phyloP scores from a whole-genome alignment of 2,113 vertebrate genomes.

The Seriola aureovittata region DNA sequence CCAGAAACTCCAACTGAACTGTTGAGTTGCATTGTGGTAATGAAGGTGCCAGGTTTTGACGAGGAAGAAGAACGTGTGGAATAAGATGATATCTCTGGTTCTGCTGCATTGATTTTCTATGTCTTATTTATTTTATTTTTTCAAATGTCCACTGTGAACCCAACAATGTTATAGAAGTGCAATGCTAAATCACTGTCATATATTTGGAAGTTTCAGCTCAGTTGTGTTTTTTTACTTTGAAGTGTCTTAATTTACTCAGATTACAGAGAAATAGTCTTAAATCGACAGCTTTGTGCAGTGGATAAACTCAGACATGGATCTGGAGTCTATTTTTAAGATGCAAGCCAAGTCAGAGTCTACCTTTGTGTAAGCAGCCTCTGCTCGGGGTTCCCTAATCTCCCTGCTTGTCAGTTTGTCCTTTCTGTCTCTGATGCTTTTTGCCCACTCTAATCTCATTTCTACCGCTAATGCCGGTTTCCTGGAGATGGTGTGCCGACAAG shows the following conservation, averaged over 20 bases:
- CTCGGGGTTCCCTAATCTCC: conserved; percentile 37
- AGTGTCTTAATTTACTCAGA: background rate
- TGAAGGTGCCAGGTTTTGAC: background rate
- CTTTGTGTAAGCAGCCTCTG: conserved; percentile 22
- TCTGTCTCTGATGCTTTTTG: conserved; percentile 57
- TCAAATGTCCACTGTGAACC: too few relatives aligned
- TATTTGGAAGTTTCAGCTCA: too few relatives aligned
- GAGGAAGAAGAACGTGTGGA: background rate
- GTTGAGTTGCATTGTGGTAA: background rate
- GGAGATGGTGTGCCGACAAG: conserved; percentile 67
- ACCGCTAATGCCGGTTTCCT: conserved; percentile 66
- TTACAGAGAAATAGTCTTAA: background rate
- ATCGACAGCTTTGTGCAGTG: background rate
- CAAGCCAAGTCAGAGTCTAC: background rate
- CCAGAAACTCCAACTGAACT: background rate
- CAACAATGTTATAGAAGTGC: background rate
- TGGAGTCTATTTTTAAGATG: background rate
- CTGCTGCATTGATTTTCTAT: too few relatives aligned
- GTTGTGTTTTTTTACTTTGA: background rate
- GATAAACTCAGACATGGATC: background rate
- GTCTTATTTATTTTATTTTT: too few relatives aligned
- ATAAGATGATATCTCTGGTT: background rate
- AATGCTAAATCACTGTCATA: background rate
- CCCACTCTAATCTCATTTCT: conserved; percentile 74
- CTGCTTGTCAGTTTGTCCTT: conserved; percentile 52